Percentiles rank a stretch among this genome's conserved stretches.
Conservation (phyloP, 2,113 vertebrate genomes). For the Pseudorectes ferrugineus region DNA sequence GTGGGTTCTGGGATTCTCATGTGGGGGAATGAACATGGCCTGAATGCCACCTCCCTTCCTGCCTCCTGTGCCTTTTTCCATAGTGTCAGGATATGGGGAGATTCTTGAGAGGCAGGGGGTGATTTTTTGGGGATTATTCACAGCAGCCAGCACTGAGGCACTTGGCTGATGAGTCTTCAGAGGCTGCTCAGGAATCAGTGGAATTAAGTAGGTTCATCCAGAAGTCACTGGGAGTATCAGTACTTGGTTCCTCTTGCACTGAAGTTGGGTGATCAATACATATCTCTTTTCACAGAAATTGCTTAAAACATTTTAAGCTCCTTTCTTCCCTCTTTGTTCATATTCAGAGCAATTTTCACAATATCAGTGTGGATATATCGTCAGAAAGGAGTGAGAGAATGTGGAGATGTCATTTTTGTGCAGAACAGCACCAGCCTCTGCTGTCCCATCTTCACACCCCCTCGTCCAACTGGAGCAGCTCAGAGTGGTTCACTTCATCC, state of each 20-base stretch:
- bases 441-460: neutral
- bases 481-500: neutral
- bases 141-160: neutral
- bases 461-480: neutral
- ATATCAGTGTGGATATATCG: neutral
- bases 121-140: neutral
- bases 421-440: neutral
- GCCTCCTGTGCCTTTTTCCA: neutral
- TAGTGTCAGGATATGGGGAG: neutral
- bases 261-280: neutral
- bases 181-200: neutral
- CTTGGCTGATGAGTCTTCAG: neutral
- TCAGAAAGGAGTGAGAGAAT: neutral
- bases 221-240: neutral
- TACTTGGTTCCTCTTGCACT: neutral
- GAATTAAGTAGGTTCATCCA: neutral
- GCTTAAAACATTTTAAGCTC: neutral
- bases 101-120: accelerated
- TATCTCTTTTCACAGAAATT: neutral
- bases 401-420: neutral
- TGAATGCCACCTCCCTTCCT: neutral
- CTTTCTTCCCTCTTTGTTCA: neutral
- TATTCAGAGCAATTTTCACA: neutral
- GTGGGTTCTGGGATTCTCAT: accelerated
- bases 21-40: accelerated